A percentile compares a stretch with the other conserved stretches of the same genome.
Conservation (phyloP, 1,140 invertebrate genomes). For the Himalopsyche phryganea region DNA sequence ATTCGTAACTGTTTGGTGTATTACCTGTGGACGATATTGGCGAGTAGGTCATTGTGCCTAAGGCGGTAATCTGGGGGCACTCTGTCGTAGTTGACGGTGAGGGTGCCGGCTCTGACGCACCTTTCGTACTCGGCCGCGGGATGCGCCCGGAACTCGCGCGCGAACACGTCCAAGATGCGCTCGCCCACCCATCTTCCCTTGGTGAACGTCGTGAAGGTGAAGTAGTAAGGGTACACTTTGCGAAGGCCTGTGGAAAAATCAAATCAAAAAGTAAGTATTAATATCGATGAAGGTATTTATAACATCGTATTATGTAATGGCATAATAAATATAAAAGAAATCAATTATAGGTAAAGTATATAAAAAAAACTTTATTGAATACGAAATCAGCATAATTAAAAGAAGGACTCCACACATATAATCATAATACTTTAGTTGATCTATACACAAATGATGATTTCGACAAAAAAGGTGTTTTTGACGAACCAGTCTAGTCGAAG, state of each 20-base stretch:
- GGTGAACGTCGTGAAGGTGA: conserved; percentile 94
- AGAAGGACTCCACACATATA: too few relatives aligned
- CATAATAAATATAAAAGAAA: not conserved
- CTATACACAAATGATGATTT: too few relatives aligned
- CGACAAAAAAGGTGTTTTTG: too few relatives aligned
- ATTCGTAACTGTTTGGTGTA: too few relatives aligned
- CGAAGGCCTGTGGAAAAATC: conserved; percentile 72
- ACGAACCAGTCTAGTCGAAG: too few relatives aligned
- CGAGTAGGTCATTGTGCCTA: conserved; percentile 90
- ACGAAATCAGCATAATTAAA: too few relatives aligned
- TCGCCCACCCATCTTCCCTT: conserved; percentile 97
- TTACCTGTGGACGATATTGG: conserved; percentile 93
- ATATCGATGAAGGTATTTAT: not conserved
- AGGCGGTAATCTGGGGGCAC: conserved; percentile 89
- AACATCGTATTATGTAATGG: not conserved
- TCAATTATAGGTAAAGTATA: not conserved
- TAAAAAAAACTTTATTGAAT: too few relatives aligned
- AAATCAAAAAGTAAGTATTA: not conserved
- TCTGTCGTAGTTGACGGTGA: conserved; percentile 93
- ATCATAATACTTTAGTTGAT: too few relatives aligned
- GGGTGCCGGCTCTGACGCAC: conserved; percentile 83
- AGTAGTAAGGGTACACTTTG: conserved; percentile 98
- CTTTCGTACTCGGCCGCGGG: conserved; percentile 88
- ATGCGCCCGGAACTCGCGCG: conserved; percentile 88
- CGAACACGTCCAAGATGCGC: conserved; percentile 91